Percentiles rank a stretch among this genome's conserved stretches.
phyloP scores from a whole-genome alignment of 2,888 invertebrate species.

The Coremacera marginata region DNA sequence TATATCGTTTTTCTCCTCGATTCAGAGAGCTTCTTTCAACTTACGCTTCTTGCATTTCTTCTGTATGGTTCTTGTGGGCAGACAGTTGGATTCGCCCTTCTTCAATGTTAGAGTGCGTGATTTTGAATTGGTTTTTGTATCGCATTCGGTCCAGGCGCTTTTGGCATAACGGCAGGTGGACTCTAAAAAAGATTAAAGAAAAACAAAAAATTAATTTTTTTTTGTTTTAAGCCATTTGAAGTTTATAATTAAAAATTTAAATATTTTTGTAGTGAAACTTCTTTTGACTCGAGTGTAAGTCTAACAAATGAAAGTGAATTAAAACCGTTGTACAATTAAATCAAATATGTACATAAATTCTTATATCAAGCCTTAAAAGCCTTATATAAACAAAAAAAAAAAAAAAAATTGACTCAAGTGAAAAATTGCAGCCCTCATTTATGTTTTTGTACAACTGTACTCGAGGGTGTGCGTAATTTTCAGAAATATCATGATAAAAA shows the following conservation, averaged over 20 bases:
- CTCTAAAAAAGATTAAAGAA: conserved; percentile 50
- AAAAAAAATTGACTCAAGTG: background rate
- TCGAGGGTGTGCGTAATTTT: too few species aligned
- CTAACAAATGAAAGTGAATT: too few species aligned
- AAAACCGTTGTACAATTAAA: too few species aligned
- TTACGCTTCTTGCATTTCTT: conserved; percentile 93
- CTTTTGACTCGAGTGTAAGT: too few species aligned
- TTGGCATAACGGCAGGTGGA: conserved; percentile 86
- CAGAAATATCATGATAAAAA: too few species aligned
- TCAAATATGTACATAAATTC: background rate
- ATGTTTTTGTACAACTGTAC: too few species aligned
- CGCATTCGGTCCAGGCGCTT: conserved; percentile 90
- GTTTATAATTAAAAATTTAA: too few species aligned
- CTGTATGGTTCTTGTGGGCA: conserved; percentile 84
- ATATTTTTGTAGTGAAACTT: too few species aligned
- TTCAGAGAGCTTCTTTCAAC: conserved; percentile 43
- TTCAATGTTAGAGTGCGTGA: conserved; percentile 86
- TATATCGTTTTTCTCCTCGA: too few species aligned
- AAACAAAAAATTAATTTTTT: background rate
- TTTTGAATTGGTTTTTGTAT: conserved; percentile 84
- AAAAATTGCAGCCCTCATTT: background rate
- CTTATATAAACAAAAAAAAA: background rate
- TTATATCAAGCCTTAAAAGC: background rate
- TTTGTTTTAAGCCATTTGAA: too few species aligned
- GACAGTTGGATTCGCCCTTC: conserved; percentile 85